A percentile compares a stretch with the other conserved stretches of the same genome.
These are phyloP conservation scores for Sebastes hubbsi DNA, from an alignment of 2,797 vertebrate species.

Conservation along the genomic window DNA sequence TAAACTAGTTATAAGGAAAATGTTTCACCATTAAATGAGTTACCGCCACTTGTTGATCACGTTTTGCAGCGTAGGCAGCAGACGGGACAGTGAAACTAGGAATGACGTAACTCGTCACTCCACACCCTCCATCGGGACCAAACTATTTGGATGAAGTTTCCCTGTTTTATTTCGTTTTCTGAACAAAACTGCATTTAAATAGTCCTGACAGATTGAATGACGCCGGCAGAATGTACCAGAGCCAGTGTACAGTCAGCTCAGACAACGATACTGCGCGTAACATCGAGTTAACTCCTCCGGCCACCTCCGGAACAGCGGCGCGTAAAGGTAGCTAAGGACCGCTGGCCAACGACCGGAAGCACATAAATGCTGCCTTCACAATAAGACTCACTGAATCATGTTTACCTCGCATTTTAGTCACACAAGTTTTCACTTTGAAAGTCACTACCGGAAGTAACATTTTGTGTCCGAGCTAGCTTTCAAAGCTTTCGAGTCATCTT, in stretches of 20 bases:
- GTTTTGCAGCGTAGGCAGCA: constrained; percentile 10
- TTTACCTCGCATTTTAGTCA: accelerated
- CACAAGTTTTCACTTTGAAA: constrained; percentile 27
- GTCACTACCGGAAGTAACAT: neutral
- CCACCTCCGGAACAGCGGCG: neutral
- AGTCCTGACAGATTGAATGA: neutral
- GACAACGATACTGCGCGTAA: neutral
- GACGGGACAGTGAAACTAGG: constrained; percentile 25
- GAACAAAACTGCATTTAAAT: neutral
- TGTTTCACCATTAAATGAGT: neutral
- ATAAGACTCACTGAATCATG: neutral
- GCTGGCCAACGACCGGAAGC: neutral
- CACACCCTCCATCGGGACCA: constrained; percentile 60
- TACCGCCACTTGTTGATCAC: constrained; percentile 43
- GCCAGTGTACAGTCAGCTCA: accelerated
- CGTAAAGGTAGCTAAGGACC: neutral
- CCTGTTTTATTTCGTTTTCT: neutral
- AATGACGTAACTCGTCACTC: constrained; percentile 75
- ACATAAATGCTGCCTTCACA: neutral
- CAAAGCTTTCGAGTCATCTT: constrained; percentile 8
- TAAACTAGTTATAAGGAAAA: too few relatives aligned
- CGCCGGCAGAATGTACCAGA: neutral
- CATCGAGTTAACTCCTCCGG: constrained; percentile 57
- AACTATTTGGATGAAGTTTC: constrained; percentile 40
- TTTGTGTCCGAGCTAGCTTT: neutral